phyloP scores from a whole-genome alignment of 2,113 vertebrate species.

The Pedionomus torquatus region DNA sequence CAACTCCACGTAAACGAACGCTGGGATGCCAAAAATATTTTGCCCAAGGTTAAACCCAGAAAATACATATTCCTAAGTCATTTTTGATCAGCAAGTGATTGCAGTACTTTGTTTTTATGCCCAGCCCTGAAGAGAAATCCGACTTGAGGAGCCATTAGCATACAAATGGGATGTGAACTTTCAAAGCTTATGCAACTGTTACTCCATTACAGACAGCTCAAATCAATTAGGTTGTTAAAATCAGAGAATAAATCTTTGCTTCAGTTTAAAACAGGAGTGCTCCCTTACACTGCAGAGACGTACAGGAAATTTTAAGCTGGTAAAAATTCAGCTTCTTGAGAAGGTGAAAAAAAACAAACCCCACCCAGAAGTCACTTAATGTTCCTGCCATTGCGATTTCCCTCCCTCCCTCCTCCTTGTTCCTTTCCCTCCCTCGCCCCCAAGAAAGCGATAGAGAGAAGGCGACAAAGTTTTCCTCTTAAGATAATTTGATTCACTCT shows the following conservation, averaged over 20 bases:
- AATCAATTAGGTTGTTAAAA: not conserved
- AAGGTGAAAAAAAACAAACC: not conserved
- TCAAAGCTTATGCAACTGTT: not conserved
- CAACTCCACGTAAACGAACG: not conserved
- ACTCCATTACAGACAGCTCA: not conserved
- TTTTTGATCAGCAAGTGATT: not conserved
- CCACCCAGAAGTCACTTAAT: not conserved
- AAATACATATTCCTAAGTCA: not conserved
- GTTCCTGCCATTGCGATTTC: not conserved
- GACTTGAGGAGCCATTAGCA: not conserved
- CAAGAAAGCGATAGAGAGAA: not conserved
- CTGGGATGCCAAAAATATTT: not conserved
- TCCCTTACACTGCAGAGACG: not conserved
- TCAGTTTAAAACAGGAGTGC: not conserved
- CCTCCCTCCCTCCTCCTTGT: not conserved
- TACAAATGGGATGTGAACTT: not conserved
- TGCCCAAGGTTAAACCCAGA: not conserved
- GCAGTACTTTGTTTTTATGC: not conserved
- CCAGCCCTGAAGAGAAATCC: not conserved
- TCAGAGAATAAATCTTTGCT: not conserved
- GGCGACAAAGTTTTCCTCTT: not conserved
- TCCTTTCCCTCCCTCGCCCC: not conserved
- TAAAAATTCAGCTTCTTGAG: not conserved
- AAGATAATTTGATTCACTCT: not conserved
- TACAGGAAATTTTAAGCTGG: not conserved